phyloP scores from a whole-genome alignment of 30 jellyfish, hydroid and myxozoan species.

The Catostylus mosaicus region DNA sequence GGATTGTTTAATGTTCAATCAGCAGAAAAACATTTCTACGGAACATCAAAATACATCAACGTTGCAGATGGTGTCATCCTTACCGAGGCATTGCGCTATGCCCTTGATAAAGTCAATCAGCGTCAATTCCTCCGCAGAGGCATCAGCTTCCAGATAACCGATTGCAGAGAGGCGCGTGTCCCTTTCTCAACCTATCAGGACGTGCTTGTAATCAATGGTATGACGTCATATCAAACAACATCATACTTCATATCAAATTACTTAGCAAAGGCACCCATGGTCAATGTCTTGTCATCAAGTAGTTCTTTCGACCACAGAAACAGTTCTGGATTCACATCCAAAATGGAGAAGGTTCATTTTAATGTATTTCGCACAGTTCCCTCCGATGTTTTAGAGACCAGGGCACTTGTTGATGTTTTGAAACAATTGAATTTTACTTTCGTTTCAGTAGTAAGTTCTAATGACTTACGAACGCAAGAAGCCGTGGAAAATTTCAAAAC shows the following conservation, averaged over 20 bases:
- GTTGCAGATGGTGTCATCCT: slow-evolving; percentile 23
- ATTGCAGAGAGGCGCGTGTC: slow-evolving; percentile 29
- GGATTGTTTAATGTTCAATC: slow-evolving; percentile 27
- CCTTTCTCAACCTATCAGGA: slow-evolving; percentile 27
- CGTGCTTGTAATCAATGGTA: slow-evolving; percentile 10
- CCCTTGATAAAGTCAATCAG: background rate
- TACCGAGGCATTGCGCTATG: slow-evolving; percentile 27
- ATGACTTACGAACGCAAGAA: slow-evolving; percentile 36
- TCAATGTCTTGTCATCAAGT: slow-evolving; percentile 12
- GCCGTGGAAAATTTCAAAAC: slow-evolving; percentile 23
- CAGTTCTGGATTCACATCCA: background rate
- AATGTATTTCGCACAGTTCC: slow-evolving; percentile 75
- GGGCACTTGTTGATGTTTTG: slow-evolving; percentile 52
- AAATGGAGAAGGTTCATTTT: background rate
- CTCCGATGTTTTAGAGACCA: slow-evolving; percentile 56
- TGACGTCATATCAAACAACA: slow-evolving; percentile 36
- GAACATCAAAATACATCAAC: slow-evolving; percentile 6
- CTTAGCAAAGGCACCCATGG: slow-evolving; percentile 24
- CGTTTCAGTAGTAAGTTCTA: slow-evolving; percentile 42
- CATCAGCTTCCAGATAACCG: slow-evolving; percentile 9
- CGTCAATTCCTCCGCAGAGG: slow-evolving; percentile 6
- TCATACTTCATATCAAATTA: slow-evolving; percentile 8
- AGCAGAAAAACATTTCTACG: background rate
- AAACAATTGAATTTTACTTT: slow-evolving; percentile 60
- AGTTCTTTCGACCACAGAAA: slow-evolving; percentile 2